These are phyloP conservation scores for Buceros bicornis DNA, from an alignment of 2,797 vertebrate species.

Conservation along the genomic window DNA sequence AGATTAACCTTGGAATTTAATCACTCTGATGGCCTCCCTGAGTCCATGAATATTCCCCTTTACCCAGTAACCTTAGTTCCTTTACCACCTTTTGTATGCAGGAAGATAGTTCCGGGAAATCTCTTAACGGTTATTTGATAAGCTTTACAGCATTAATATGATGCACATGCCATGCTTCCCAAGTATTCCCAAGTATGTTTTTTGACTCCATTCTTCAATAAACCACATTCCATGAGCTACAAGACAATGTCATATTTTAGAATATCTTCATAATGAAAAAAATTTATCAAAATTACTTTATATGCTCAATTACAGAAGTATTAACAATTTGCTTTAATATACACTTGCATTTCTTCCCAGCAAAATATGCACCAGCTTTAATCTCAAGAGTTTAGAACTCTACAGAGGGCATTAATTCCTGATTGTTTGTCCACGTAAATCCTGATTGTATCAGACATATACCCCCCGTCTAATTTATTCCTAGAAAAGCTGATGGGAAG, in stretches of 20 bases:
- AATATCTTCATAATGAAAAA: background rate
- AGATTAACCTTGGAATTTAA: background rate
- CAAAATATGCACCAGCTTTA: background rate
- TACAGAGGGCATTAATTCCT: background rate
- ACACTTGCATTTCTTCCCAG: background rate
- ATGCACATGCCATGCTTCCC: background rate
- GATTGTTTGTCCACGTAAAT: background rate
- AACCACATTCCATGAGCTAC: background rate
- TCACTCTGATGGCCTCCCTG: background rate
- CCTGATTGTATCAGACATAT: background rate
- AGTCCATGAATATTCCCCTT: background rate
- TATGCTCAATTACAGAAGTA: background rate
- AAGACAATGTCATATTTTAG: background rate
- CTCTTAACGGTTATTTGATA: background rate
- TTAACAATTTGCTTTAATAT: background rate
- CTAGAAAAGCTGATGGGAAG: background rate
- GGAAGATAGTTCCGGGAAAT: slow-evolving; percentile 9
- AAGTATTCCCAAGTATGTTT: background rate
- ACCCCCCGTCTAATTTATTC: background rate
- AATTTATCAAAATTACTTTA: background rate
- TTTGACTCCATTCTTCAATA: background rate
- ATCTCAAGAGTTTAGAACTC: background rate
- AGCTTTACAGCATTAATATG: background rate
- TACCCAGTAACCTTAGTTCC: slow-evolving; percentile 2
- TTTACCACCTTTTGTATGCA: background rate